A percentile compares a stretch with the other conserved stretches of the same genome.
These are phyloP conservation scores for Pomatostomus ruficeps DNA, from an alignment of 2,113 vertebrate genomes.

Conservation along the genomic window DNA sequence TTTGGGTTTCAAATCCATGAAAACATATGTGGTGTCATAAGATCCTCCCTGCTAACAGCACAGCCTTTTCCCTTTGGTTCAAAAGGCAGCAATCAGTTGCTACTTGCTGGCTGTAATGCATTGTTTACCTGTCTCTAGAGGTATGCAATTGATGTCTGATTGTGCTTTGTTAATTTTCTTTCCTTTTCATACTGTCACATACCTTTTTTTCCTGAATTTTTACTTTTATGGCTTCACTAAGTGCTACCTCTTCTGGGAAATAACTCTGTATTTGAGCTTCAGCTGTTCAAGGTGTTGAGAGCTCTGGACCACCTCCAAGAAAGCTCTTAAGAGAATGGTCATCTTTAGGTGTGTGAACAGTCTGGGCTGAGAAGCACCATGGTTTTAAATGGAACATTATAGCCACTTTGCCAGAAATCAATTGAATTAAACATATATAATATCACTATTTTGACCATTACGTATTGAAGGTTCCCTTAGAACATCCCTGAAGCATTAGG, in stretches of 20 bases:
- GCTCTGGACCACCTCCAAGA: slow-evolving; percentile 24
- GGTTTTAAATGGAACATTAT: not conserved
- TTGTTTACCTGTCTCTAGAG: slow-evolving; percentile 1
- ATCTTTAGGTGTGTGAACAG: not conserved
- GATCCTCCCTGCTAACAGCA: not conserved
- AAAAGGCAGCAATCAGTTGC: not conserved
- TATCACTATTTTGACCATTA: not conserved
- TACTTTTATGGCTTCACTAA: not conserved
- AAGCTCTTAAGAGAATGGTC: not conserved
- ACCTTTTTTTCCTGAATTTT: not conserved
- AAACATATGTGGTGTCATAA: not conserved
- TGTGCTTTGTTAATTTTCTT: slow-evolving; percentile 3
- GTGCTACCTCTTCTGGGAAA: slow-evolving; percentile 18
- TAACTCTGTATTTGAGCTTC: not conserved
- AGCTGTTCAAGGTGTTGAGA: slow-evolving; percentile 32
- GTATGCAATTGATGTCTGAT: not conserved
- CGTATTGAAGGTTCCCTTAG: not conserved
- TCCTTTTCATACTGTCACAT: not conserved
- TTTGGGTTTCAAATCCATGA: not conserved
- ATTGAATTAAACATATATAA: not conserved
- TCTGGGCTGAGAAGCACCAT: not conserved
- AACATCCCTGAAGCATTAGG: not conserved
- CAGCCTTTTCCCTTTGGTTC: not conserved
- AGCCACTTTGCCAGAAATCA: not conserved
- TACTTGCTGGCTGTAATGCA: not conserved